Evolutionary conservation across 2,888 invertebrate genomes (phyloP).

Genomic region (Athalia circularis): DNA sequence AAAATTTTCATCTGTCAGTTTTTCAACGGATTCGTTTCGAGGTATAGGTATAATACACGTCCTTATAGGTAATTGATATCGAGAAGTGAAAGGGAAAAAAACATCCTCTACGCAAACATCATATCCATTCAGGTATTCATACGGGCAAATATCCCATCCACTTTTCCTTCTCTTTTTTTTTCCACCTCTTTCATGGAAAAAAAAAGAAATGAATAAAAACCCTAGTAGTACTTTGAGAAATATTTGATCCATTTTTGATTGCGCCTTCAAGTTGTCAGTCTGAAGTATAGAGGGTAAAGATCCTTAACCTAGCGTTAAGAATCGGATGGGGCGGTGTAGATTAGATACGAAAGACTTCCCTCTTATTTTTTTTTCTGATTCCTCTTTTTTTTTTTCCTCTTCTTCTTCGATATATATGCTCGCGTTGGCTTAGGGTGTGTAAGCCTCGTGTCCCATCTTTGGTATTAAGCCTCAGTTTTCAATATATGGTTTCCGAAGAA

Average conservation of each 20-base stretch:
- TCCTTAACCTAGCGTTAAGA: neutral
- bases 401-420: neutral
- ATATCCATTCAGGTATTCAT: no score
- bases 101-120: no score
- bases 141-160: no score
- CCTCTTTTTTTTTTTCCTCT: neutral
- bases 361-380: neutral
- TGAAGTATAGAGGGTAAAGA: conserved; percentile 41
- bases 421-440: conserved; percentile 27
- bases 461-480: conserved; percentile 36
- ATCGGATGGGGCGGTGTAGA: neutral
- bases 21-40: no score
- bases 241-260: conserved; percentile 51
- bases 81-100: no score
- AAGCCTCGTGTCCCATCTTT: conserved; percentile 37
- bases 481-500: conserved; percentile 19
- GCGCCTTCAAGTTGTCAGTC: conserved; percentile 46
- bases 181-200: no score
- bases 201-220: no score
- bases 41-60: no score
- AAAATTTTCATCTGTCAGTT: no score
- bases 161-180: no score
- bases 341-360: neutral
- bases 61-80: no score
- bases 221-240: no score